These are phyloP conservation scores for Hippopotamyrus pictus DNA, from an alignment of 2,797 vertebrate genomes.

Conservation along the genomic window DNA sequence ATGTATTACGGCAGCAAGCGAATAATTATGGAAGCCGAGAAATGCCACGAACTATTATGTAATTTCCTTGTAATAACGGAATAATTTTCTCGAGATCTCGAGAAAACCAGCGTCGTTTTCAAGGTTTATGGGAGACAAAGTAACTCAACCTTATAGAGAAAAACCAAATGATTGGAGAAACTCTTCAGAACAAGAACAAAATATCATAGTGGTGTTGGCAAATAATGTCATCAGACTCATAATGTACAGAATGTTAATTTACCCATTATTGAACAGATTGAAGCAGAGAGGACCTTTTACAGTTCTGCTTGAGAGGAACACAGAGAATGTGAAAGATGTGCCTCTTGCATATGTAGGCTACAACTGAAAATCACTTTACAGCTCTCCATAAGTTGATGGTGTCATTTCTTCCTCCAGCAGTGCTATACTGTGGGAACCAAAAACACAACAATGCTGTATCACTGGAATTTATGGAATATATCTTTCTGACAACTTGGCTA, in stretches of 20 bases:
- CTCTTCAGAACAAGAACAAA: background rate
- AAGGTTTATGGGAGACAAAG: too few relatives aligned
- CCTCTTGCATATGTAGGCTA: background rate
- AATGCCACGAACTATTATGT: background rate
- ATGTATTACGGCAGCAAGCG: background rate
- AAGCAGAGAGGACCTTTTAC: background rate
- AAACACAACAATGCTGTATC: background rate
- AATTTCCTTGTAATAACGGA: background rate
- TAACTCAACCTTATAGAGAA: background rate
- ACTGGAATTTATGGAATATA: background rate
- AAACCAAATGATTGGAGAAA: background rate
- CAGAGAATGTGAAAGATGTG: background rate
- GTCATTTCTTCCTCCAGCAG: background rate
- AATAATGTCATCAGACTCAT: background rate
- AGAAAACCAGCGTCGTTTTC: too few relatives aligned
- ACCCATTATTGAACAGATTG: background rate
- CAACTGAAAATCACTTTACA: background rate
- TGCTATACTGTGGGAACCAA: background rate
- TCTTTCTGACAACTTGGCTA: background rate
- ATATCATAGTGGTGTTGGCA: background rate
- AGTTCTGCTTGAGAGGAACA: background rate
- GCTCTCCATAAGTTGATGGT: background rate
- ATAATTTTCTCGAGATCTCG: background rate
- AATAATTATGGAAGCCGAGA: background rate
- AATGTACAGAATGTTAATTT: background rate